Percentiles rank a stretch among this genome's conserved stretches.
Conservation (phyloP, 2,113 vertebrate genomes). For the Bubalus kerabau region DNA sequence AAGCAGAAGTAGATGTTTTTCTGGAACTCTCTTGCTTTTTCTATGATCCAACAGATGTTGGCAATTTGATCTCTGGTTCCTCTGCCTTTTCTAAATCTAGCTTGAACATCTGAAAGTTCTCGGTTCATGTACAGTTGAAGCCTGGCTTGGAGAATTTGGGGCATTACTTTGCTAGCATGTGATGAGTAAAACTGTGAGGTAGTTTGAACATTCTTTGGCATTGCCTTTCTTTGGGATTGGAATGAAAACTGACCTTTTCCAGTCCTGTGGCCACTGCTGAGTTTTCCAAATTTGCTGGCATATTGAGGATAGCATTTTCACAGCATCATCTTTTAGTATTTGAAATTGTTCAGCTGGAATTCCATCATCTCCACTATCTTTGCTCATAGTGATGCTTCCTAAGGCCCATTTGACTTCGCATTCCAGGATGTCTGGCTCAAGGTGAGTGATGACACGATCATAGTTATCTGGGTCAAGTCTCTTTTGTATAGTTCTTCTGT, state of each 20-base stretch:
- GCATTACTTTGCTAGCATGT: not conserved
- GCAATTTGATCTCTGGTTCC: no score
- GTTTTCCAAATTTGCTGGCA: not conserved
- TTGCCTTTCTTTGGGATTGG: not conserved
- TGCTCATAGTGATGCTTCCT: not conserved
- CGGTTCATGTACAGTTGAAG: no score
- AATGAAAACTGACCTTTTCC: not conserved
- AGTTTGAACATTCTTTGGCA: not conserved
- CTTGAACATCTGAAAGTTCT: no score
- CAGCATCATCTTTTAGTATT: not conserved
- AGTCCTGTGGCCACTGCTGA: not conserved
- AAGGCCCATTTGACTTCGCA: not conserved
- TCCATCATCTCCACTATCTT: not conserved
- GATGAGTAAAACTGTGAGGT: not conserved
- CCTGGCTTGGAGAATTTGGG: not conserved
- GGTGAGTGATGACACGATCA: not conserved
- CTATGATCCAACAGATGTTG: not conserved
- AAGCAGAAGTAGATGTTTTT: not conserved
- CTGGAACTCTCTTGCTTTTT: not conserved
- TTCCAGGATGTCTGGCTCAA: not conserved
- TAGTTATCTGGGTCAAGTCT: not conserved
- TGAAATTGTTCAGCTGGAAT: not conserved
- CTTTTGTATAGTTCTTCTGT: not conserved
- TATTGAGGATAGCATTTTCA: not conserved
- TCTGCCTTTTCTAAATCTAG: no score